Evolutionary conservation across 2,888 invertebrate species (phyloP).

Genomic region (Stramonita haemastoma): DNA sequence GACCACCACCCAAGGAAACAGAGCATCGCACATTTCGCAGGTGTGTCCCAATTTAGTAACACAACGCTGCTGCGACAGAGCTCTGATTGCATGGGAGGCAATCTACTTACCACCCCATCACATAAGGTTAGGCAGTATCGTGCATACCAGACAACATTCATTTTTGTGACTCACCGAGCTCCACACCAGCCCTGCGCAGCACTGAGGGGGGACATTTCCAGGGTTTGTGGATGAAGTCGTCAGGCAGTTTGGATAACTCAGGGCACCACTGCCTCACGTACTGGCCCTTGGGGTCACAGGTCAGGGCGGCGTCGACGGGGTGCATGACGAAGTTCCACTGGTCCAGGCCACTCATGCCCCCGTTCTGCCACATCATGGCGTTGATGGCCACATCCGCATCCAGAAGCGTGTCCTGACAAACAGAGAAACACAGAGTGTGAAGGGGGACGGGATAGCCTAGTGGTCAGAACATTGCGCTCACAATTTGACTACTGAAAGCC

Average conservation of each 20-base stretch:
- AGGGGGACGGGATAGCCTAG: too few relatives aligned
- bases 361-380: constrained; percentile 68
- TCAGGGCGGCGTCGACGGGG: constrained; percentile 64
- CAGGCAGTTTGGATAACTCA: constrained; percentile 56
- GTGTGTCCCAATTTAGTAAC: too few relatives aligned
- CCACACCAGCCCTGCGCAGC: constrained; percentile 53
- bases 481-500: too few relatives aligned
- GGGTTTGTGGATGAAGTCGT: constrained; percentile 61
- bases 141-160: too few relatives aligned
- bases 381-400: constrained; percentile 66
- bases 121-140: too few relatives aligned
- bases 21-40: too few relatives aligned
- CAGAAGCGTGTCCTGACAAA: constrained; percentile 57
- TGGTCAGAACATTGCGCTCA: too few relatives aligned
- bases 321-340: constrained; percentile 68
- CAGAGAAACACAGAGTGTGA: background rate
- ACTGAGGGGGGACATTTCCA: constrained; percentile 64
- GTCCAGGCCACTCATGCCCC: constrained; percentile 64
- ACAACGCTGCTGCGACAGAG: too few relatives aligned
- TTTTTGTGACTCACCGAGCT: constrained; percentile 45
- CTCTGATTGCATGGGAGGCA: too few relatives aligned
- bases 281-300: constrained; percentile 61
- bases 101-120: too few relatives aligned
- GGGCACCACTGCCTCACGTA: constrained; percentile 61
- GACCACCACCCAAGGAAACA: too few relatives aligned